Conservation (phyloP, 2,797 vertebrate species). For the Sebastes steindachneri region DNA sequence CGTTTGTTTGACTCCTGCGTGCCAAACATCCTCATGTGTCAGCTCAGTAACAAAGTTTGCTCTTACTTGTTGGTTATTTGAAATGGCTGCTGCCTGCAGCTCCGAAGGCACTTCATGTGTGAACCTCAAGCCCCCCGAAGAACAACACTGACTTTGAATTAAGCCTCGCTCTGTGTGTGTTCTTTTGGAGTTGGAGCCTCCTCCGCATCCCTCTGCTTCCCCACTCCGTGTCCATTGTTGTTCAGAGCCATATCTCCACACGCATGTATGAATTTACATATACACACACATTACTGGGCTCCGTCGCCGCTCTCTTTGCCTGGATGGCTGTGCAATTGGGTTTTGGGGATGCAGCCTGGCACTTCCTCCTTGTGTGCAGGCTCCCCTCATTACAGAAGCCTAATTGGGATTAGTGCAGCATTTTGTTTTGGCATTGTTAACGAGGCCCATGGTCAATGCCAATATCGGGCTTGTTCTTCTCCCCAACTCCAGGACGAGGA, state of each 20-base stretch:
- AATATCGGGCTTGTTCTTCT: constrained; percentile 45
- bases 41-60: constrained; percentile 24
- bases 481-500: constrained; percentile 35
- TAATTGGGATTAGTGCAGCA: constrained; percentile 79
- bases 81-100: constrained; percentile 19
- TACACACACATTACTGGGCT: constrained; percentile 40
- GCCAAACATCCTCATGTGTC: constrained; percentile 13
- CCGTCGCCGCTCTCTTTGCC: constrained; percentile 47
- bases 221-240: constrained; percentile 13
- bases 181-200: constrained; percentile 29
- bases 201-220: constrained; percentile 16
- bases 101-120: constrained; percentile 8
- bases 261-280: constrained; percentile 12
- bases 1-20: constrained; percentile 10
- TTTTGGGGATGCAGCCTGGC: constrained; percentile 66
- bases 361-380: constrained; percentile 51
- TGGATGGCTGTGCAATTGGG: constrained; percentile 71
- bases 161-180: constrained; percentile 30
- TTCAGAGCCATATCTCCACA: constrained; percentile 16
- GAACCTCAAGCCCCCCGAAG: constrained; percentile 14
- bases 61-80: constrained; percentile 13
- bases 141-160: constrained; percentile 47
- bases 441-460: constrained; percentile 65
- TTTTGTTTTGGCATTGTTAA: constrained; percentile 72
- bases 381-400: constrained; percentile 73